These are phyloP conservation scores for Dryobota labecula DNA, from an alignment of 2,888 invertebrate species.

Conservation along the genomic window DNA sequence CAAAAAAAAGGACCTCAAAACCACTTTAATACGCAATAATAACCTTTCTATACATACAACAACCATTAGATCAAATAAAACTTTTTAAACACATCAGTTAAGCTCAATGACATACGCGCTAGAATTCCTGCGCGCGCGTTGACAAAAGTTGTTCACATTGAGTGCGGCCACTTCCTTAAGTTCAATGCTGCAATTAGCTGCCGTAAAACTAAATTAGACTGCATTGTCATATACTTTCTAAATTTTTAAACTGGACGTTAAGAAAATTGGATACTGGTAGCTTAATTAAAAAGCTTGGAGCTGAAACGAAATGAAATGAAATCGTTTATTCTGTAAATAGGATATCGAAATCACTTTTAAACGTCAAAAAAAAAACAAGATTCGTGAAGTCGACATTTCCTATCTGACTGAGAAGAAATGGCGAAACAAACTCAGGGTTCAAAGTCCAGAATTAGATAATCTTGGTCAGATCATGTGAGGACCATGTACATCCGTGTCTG, in stretches of 20 bases:
- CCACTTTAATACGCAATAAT: too few relatives aligned
- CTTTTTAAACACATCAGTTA: constrained; percentile 26
- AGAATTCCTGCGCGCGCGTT: constrained; percentile 55
- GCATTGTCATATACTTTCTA: constrained; percentile 55
- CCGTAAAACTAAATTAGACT: constrained; percentile 28
- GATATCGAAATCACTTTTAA: too few relatives aligned
- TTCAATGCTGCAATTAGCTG: constrained; percentile 60
- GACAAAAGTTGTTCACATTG: constrained; percentile 77
- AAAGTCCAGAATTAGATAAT: too few relatives aligned
- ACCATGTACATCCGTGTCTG: too few relatives aligned
- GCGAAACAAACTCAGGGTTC: too few relatives aligned
- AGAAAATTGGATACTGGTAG: neutral
- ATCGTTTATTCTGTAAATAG: too few relatives aligned
- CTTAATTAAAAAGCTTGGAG: neutral
- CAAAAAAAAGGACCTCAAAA: too few relatives aligned
- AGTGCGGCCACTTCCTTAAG: constrained; percentile 70
- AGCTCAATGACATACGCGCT: constrained; percentile 35
- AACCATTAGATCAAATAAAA: constrained; percentile 13
- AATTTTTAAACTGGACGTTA: constrained; percentile 14
- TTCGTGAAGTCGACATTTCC: too few relatives aligned
- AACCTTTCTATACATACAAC: neutral
- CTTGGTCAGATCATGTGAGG: too few relatives aligned
- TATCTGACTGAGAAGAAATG: too few relatives aligned
- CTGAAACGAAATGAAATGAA: too few relatives aligned
- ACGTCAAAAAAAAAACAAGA: too few relatives aligned